phyloP scores from a whole-genome alignment of 1,140 invertebrate genomes.

The Tetramorium parvispinum region DNA sequence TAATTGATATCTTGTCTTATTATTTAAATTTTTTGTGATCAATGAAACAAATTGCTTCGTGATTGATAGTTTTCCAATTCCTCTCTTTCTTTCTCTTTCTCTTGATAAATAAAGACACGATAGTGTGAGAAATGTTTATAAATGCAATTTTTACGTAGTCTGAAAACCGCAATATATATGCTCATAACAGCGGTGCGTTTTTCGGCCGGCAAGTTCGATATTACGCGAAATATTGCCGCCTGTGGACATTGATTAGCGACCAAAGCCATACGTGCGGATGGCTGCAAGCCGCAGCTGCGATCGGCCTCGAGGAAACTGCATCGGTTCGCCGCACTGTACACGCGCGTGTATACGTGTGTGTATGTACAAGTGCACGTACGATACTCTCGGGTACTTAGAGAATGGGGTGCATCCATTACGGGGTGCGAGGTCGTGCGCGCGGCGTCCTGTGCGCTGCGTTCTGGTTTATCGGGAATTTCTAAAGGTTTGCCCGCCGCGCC shows the following conservation, averaged over 20 bases:
- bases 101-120: not conserved
- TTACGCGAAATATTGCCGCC: conserved; percentile 68
- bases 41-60: not conserved
- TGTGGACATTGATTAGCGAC: conserved; percentile 65
- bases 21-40: not conserved
- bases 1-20: not conserved
- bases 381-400: conserved; percentile 55
- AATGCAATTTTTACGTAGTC: not conserved
- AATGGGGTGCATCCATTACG: conserved; percentile 63
- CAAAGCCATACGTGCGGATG: conserved; percentile 48
- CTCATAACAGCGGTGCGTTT: conserved; percentile 17
- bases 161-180: no score
- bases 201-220: conserved; percentile 63
- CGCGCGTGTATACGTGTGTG: not conserved
- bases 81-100: no score
- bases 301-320: conserved; percentile 54
- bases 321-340: conserved; percentile 19
- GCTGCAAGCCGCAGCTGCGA: conserved; percentile 57
- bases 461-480: conserved; percentile 72
- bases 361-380: conserved; percentile 16
- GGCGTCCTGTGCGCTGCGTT: conserved; percentile 55
- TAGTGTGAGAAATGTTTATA: not conserved
- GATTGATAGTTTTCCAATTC: not conserved
- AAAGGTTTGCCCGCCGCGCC: conserved; percentile 24
- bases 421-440: conserved; percentile 16